Conservation (phyloP, 2,888 invertebrate genomes). For the Morpho deidamia region DNA sequence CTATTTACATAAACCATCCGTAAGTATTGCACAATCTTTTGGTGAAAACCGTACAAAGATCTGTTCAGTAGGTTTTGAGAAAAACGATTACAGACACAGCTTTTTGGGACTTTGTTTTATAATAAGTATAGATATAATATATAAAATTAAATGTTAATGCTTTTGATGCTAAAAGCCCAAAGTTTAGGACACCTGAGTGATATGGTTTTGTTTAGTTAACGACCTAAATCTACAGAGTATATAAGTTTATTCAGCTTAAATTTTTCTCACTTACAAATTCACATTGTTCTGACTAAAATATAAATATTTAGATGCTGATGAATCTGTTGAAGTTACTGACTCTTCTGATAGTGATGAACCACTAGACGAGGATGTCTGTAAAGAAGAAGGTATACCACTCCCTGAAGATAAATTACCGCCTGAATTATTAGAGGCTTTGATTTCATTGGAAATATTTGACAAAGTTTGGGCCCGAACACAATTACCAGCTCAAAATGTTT, state of each 20-base stretch:
- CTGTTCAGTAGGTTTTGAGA: too few relatives aligned
- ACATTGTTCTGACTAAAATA: background rate
- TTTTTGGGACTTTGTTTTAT: too few relatives aligned
- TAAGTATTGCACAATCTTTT: too few relatives aligned
- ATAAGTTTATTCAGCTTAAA: background rate
- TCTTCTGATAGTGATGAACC: conserved; percentile 60
- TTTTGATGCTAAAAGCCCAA: too few relatives aligned
- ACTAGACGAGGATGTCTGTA: conserved; percentile 57
- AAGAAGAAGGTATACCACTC: conserved; percentile 51
- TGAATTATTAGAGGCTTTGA: conserved; percentile 80
- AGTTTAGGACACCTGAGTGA: too few relatives aligned
- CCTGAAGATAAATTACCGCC: conserved; percentile 73
- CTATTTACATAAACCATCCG: too few relatives aligned
- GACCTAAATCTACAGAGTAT: too few relatives aligned
- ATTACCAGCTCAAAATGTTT: conserved; percentile 74
- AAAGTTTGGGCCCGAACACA: conserved; percentile 78
- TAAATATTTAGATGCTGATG: conserved; percentile 41
- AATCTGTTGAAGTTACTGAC: conserved; percentile 42
- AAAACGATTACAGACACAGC: too few relatives aligned
- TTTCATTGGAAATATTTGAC: conserved; percentile 76
- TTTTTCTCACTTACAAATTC: background rate
- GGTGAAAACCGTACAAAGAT: too few relatives aligned
- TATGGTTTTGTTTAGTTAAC: too few relatives aligned
- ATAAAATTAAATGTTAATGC: too few relatives aligned
- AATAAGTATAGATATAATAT: too few relatives aligned